phyloP scores from a whole-genome alignment of 2,113 vertebrate genomes.

The Mobula birostris region DNA sequence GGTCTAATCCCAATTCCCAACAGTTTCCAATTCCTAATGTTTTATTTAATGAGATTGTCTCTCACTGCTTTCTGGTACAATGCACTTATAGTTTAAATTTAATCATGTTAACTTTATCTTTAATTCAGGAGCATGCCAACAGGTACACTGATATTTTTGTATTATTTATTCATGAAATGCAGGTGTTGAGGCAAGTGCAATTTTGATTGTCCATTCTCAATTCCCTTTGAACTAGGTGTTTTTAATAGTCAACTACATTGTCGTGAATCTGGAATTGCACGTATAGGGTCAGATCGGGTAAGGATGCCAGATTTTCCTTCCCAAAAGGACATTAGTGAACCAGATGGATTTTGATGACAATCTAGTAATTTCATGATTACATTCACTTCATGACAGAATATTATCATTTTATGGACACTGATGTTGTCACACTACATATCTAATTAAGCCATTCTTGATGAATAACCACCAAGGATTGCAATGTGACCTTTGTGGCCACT shows the following conservation, averaged over 20 bases:
- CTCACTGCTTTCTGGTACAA: background rate
- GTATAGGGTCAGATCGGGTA: too few species aligned
- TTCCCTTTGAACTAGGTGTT: too few species aligned
- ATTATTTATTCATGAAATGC: too few species aligned
- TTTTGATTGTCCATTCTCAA: too few species aligned
- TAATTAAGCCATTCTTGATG: background rate
- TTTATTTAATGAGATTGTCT: slow-evolving; percentile 30
- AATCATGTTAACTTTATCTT: background rate
- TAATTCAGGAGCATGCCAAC: background rate
- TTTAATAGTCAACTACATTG: too few species aligned
- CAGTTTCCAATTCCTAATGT: background rate
- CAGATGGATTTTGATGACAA: too few species aligned
- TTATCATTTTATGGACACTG: background rate
- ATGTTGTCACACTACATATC: background rate
- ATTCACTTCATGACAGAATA: background rate
- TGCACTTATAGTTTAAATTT: background rate
- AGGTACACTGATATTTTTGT: background rate
- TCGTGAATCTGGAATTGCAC: too few species aligned
- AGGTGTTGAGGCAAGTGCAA: too few species aligned
- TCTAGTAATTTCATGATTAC: too few species aligned
- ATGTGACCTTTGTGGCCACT: background rate
- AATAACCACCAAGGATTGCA: background rate
- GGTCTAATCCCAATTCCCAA: slow-evolving; percentile 21
- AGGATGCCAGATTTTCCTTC: too few species aligned
- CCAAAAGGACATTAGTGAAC: too few species aligned